Evolutionary conservation across 2,888 invertebrate species (phyloP), one percentile per base, ranked within the genome.

Genomic region (Tribolium freemani): DNA sequence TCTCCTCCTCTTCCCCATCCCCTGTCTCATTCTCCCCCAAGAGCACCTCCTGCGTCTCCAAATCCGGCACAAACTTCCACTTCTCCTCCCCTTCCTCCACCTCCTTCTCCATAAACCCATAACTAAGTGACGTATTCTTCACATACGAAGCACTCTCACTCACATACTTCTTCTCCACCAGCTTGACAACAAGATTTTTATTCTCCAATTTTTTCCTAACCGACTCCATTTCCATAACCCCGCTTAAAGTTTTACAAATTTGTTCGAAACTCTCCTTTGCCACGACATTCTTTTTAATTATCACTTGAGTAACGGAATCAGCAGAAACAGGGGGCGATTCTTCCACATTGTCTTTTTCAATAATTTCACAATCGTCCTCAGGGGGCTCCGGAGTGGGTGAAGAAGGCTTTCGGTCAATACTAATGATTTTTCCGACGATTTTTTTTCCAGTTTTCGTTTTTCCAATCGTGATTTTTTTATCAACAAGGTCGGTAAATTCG

Each of bases 221-320:
- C 4, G 78, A 80, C 9, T 83, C 83, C 78, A 85, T 79, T 10
- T 81, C 80, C 82, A 84, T 84, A 10, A 86, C 75, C 3, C 83
- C 83, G 0, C 76, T 69, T 31, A 86, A 71, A 0, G 83, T 85
- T 60, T 79, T 82, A 0, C 75, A 75, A 9, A 83, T 80, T 5
- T 79, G 75, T 46, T 80, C 81, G 30, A 81, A 80, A 71, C 77
- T 79, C n/a, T 78, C 80, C 51, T 75, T 77, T 3, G 77, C 71
- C 1, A 71, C 45, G 2, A 48, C 11, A 53, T 45, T 38, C 13
- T 38, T 64, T 44, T 64, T 64, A 5, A 64, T 50, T 30, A 63
- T n/a, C 10, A 71, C 51, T 53, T 71, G 21, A 26, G 9, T 11
- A 10, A 11, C 13, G 11, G 6, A 4, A 8, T 13, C 13, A 44